A percentile compares a stretch with the other conserved stretches of the same genome.
phyloP scores from a whole-genome alignment of 2,113 vertebrate species.

The Spheniscus mendiculus region DNA sequence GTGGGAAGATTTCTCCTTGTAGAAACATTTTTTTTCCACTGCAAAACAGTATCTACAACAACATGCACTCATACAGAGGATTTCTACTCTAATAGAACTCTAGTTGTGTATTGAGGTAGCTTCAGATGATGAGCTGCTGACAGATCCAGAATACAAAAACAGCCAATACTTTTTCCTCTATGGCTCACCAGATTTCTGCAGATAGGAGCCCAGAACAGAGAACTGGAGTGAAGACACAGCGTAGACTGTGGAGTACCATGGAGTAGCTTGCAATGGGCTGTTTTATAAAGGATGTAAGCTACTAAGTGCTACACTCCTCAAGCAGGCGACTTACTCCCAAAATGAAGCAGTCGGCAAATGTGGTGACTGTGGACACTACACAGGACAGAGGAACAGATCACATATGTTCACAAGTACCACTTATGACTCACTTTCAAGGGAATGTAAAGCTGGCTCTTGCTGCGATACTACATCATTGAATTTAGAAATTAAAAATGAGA shows the following conservation, averaged over 20 bases:
- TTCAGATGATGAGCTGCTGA: neutral
- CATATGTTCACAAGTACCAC: accelerated
- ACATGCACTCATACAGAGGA: neutral
- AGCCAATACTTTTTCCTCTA: neutral
- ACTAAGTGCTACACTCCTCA: neutral
- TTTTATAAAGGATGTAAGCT: accelerated
- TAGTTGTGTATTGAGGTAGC: neutral
- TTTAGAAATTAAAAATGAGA: neutral
- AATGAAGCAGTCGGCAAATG: neutral
- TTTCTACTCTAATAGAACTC: neutral
- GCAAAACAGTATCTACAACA: neutral
- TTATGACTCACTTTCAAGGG: neutral
- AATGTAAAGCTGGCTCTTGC: neutral
- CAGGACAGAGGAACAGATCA: neutral
- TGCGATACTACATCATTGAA: neutral
- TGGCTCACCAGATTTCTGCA: neutral
- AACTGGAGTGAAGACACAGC: neutral
- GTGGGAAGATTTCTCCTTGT: neutral
- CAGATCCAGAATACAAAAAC: neutral
- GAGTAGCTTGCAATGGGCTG: neutral
- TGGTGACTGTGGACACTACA: neutral
- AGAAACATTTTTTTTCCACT: neutral
- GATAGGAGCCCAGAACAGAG: neutral
- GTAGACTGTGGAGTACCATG: neutral
- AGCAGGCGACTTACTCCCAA: neutral